Conservation (phyloP, 2,797 vertebrate species). For the Girardinus metallicus region DNA sequence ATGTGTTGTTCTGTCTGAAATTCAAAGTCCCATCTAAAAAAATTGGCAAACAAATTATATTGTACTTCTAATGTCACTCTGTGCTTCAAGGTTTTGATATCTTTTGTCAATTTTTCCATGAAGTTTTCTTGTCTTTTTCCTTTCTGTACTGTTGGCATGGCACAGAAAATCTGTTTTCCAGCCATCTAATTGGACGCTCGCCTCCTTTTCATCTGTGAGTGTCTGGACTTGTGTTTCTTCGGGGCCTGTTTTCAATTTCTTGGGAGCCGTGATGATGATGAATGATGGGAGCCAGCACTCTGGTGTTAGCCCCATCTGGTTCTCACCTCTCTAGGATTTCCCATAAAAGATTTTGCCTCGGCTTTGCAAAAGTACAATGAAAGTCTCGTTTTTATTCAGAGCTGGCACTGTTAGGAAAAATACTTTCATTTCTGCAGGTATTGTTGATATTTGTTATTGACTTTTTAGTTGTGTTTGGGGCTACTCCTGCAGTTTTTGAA, state of each 20-base stretch:
- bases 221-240: slow-evolving; percentile 77
- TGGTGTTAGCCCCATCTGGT: slow-evolving; percentile 80
- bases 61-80: slow-evolving; percentile 26
- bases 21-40: slow-evolving; percentile 38
- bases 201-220: slow-evolving; percentile 79
- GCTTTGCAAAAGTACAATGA: slow-evolving; percentile 45
- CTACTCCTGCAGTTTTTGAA: slow-evolving; percentile 2
- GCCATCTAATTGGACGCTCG: slow-evolving; percentile 77
- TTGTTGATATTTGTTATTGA: slow-evolving; percentile 17
- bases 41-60: slow-evolving; percentile 39
- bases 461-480: slow-evolving; percentile 4
- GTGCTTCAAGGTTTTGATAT: slow-evolving; percentile 56
- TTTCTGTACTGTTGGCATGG: slow-evolving; percentile 68
- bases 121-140: slow-evolving; percentile 44
- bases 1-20: slow-evolving; percentile 18
- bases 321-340: slow-evolving; percentile 81
- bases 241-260: slow-evolving; percentile 82
- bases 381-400: slow-evolving; percentile 37
- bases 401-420: slow-evolving; percentile 7
- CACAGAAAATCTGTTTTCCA: slow-evolving; percentile 78
- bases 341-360: slow-evolving; percentile 69
- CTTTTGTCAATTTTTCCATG: slow-evolving; percentile 73
- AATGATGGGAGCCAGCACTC: slow-evolving; percentile 76
- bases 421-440: slow-evolving; percentile 8
- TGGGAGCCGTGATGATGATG: slow-evolving; percentile 79